Conservation (phyloP, 2,888 invertebrate genomes). For the Pyrocoelia pectoralis region DNA sequence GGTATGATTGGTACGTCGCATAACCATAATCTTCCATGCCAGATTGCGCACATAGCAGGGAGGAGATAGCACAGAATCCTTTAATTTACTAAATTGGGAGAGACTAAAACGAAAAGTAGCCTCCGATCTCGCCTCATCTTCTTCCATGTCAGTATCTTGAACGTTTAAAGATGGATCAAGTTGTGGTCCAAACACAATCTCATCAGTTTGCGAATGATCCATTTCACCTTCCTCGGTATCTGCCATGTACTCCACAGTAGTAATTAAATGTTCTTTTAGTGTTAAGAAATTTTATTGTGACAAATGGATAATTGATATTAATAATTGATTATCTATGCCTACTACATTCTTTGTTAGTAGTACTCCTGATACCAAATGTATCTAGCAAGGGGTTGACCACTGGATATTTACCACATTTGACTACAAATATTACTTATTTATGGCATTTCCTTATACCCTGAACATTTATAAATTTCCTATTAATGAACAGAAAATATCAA, state of each 20-base stretch:
- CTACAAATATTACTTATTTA: too few relatives aligned
- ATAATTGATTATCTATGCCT: too few relatives aligned
- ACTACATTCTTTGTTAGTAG: too few relatives aligned
- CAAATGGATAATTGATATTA: slow-evolving; percentile 27
- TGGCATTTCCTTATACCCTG: too few relatives aligned
- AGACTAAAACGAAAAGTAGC: slow-evolving; percentile 92
- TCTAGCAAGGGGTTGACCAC: too few relatives aligned
- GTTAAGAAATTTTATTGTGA: too few relatives aligned
- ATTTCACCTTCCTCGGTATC: slow-evolving; percentile 71
- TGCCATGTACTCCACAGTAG: slow-evolving; percentile 70
- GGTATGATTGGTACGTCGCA: slow-evolving; percentile 84
- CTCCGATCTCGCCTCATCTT: slow-evolving; percentile 92
- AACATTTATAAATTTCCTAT: too few relatives aligned
- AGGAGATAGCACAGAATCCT: slow-evolving; percentile 83
- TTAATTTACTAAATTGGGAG: slow-evolving; percentile 80
- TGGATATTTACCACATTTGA: too few relatives aligned
- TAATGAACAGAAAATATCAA: too few relatives aligned
- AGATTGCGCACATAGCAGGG: slow-evolving; percentile 94
- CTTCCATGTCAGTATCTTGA: slow-evolving; percentile 71
- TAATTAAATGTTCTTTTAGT: slow-evolving; percentile 67
- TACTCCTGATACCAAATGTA: too few relatives aligned
- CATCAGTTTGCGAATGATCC: slow-evolving; percentile 63
- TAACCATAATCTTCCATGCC: slow-evolving; percentile 99
- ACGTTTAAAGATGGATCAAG: slow-evolving; percentile 54
- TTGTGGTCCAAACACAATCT: slow-evolving; percentile 59